These are phyloP conservation scores for Melanophora roralis DNA, from an alignment of 2,888 invertebrate species.

Conservation along the genomic window DNA sequence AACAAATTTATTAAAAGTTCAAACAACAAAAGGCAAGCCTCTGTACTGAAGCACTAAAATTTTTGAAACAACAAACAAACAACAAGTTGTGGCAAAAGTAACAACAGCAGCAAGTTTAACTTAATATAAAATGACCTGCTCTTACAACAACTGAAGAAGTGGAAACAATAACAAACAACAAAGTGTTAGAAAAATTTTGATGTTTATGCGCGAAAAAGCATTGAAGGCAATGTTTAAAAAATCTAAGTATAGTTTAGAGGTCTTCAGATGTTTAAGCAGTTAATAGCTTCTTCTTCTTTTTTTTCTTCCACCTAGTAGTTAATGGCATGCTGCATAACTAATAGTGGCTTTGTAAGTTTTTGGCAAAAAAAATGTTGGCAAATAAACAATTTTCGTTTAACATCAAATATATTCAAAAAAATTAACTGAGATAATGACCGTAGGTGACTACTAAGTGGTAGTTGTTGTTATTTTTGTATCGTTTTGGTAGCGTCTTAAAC, in stretches of 20 bases:
- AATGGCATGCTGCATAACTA: not conserved
- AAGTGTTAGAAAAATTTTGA: too few species aligned
- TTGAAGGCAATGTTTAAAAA: slow-evolving; percentile 15
- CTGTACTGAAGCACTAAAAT: slow-evolving; percentile 8
- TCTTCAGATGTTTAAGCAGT: not conserved
- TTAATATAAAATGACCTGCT: too few species aligned
- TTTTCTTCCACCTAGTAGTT: slow-evolving; percentile 1
- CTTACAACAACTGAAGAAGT: too few species aligned
- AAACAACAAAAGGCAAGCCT: slow-evolving; percentile 57
- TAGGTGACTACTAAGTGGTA: slow-evolving; percentile 36
- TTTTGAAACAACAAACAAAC: not conserved
- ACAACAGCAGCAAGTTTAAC: not conserved
- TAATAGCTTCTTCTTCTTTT: slow-evolving; percentile 3
- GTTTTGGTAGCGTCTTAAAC: slow-evolving; percentile 14
- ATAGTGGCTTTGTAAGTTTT: not conserved
- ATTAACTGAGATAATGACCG: slow-evolving; percentile 55
- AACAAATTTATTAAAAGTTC: slow-evolving; percentile 58
- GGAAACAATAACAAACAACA: not conserved
- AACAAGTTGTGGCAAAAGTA: not conserved
- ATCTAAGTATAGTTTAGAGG: not conserved
- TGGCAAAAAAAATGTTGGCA: not conserved
- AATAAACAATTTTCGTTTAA: slow-evolving; percentile 25
- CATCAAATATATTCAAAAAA: slow-evolving; percentile 59
- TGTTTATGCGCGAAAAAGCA: not conserved
- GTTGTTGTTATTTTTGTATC: not conserved